Evolutionary conservation across 2,113 vertebrate genomes (phyloP).

Genomic region (Promerops cafer): DNA sequence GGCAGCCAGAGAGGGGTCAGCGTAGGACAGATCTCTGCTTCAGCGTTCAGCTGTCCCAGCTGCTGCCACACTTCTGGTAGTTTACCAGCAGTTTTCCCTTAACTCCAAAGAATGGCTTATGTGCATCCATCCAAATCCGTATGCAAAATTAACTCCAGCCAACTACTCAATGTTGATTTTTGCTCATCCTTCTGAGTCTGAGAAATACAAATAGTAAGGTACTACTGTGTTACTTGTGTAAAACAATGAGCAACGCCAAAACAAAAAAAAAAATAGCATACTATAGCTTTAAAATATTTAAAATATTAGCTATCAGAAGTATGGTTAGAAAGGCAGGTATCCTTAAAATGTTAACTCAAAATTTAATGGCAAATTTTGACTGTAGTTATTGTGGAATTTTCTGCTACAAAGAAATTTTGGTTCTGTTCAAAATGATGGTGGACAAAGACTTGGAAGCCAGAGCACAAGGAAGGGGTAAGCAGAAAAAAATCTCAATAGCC

Average conservation of each 20-base stretch:
- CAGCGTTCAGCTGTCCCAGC: not conserved
- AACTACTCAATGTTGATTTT: not conserved
- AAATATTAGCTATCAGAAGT: not conserved
- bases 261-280: not conserved
- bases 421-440: not conserved
- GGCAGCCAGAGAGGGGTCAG: not conserved
- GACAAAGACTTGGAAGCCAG: not conserved
- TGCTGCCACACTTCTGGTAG: not conserved
- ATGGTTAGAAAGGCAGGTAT: not conserved
- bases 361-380: not conserved
- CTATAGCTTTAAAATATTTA: not conserved
- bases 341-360: not conserved
- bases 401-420: not conserved
- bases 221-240: not conserved
- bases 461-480: not conserved
- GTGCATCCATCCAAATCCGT: not conserved
- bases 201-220: not conserved
- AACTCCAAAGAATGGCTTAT: not conserved
- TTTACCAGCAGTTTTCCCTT: not conserved
- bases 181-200: not conserved
- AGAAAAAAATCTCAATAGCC: not conserved
- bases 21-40: not conserved
- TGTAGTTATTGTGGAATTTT: not conserved
- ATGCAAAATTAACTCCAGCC: not conserved
- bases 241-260: not conserved